These are phyloP conservation scores for Tribolium madens DNA, from an alignment of 1,140 invertebrate genomes.

Conservation along the genomic window DNA sequence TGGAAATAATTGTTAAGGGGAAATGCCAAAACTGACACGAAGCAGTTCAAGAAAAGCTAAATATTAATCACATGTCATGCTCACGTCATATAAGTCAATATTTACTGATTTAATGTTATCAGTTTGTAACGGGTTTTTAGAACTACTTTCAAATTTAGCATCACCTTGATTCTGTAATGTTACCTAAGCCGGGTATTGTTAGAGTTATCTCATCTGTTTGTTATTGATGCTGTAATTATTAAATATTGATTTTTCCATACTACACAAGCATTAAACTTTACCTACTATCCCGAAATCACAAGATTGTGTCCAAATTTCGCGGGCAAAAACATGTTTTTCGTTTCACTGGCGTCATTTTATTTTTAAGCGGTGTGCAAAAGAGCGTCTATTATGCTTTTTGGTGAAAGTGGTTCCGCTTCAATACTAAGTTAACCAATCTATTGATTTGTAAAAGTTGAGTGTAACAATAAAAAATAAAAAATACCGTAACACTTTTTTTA, in stretches of 20 bases:
- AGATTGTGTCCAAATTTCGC: neutral
- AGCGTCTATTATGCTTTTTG: neutral
- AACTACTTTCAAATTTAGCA: neutral
- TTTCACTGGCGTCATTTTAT: neutral
- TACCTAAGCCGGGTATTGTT: too few species aligned
- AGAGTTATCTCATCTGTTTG: neutral
- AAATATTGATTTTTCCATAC: neutral
- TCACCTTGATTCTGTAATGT: neutral
- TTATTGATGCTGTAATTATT: neutral
- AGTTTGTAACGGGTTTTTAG: neutral
- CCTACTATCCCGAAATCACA: too few species aligned
- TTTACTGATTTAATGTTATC: neutral
- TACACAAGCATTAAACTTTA: neutral
- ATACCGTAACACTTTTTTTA: neutral
- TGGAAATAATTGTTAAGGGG: neutral
- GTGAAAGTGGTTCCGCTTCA: neutral
- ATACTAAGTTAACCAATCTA: neutral
- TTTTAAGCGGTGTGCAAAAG: neutral
- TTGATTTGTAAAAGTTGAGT: too few species aligned
- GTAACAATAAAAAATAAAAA: too few species aligned
- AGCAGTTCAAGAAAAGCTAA: neutral
- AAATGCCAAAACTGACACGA: neutral
- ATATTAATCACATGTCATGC: neutral
- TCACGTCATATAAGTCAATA: neutral
- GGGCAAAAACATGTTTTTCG: conserved; percentile 11